These are phyloP conservation scores for Lepidochitona cinerea DNA, from an alignment of 2,888 invertebrate genomes.

Conservation along the genomic window DNA sequence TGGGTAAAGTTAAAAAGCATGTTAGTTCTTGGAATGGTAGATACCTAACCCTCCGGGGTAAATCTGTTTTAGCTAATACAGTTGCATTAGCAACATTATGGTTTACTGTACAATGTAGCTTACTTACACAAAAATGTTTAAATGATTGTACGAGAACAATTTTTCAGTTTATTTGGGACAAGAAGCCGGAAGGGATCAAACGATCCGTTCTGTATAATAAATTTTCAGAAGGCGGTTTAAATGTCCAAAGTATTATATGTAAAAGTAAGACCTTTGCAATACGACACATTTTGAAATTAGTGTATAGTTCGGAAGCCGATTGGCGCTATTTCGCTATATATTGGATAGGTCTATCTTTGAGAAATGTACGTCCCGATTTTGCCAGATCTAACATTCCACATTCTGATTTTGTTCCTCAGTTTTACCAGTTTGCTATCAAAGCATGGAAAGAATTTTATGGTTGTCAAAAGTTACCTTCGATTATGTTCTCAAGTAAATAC, in stretches of 20 bases:
- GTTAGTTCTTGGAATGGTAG: neutral
- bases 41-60: neutral
- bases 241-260: neutral
- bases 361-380: neutral
- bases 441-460: neutral
- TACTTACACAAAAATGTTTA: neutral
- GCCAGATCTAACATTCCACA: neutral
- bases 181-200: neutral
- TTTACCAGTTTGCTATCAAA: neutral
- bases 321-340: conserved; percentile 5
- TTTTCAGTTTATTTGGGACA: neutral
- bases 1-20: neutral
- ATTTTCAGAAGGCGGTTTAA: neutral
- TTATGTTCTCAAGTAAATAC: neutral
- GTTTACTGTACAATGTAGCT: neutral
- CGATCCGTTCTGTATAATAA: neutral
- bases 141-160: neutral
- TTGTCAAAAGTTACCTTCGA: neutral
- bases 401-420: neutral
- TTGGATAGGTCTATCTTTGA: neutral
- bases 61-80: neutral
- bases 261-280: neutral
- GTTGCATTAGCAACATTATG: neutral
- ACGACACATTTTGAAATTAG: neutral
- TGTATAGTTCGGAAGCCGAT: neutral